Base-by-base conservation (phyloP, 2,888 invertebrate genomes). In the Spodoptera littoralis region DNA sequence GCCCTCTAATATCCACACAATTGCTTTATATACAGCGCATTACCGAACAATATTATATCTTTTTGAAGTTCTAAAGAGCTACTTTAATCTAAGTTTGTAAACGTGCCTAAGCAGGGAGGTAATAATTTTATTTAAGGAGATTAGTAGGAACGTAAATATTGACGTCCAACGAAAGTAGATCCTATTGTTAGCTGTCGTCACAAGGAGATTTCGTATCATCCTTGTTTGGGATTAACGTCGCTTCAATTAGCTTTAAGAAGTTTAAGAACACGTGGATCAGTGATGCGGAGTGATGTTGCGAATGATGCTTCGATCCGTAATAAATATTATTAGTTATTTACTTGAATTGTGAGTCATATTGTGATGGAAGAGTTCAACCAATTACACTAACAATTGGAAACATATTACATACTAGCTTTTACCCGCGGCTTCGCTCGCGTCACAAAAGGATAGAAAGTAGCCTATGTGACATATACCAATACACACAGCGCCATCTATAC, bases 61-160 rank as follows among this genome's bases (percentile, higher is more conserved):
- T 64, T 73, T 69, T 73, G 73, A 71, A 68, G 73, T 71, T 63
- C 58, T 79, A 70, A 73, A 67, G 67, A 69, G 68, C 76, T 59
- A 62, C 70, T 73, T 66, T 53, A 42, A 75, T 63, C 55, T 55
- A 68, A 70, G 58, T 62, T 70, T 47, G 62, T 68, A 71, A 73
- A 78, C 52, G 56, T 54, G 42, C 49, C 56, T 65, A 61, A 60
- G 58, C 62, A 47, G 43, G 43, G 18, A 43, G 65, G 45, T 27
- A 27, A 27, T 77, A 65, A 70, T 77, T 77, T 71, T 57, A 67
- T 67, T 74, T 69, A 65, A 66, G 65, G 61, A 70, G 76, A 77
- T 81, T 80, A 76, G 49, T 46, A 42, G 44, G 3, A 30, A 55
- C 50, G 50, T 73, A 63, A 61, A 68, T 69, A 70, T 71, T 58